Evolutionary conservation across 2,113 vertebrate species (phyloP), one percentile per base, ranked within the genome.

Genomic region (Entomyzon cyanotis): DNA sequence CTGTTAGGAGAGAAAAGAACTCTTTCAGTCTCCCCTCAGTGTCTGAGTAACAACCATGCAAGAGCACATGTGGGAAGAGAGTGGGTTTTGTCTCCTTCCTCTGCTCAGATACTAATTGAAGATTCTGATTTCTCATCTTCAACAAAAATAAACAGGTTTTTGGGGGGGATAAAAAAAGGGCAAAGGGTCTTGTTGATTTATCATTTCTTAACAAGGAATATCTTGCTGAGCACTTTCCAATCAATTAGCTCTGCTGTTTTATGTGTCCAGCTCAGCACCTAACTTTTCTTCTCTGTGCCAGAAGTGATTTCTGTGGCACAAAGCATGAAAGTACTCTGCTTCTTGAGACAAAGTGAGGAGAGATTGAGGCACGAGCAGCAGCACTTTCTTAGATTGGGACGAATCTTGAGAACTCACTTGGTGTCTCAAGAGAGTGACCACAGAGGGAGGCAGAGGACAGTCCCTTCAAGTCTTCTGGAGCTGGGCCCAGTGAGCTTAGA

Each of bases 351-450:
- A 10, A 41, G 10, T 10, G 16, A 65, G 9, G 27, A 91, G 69
- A 70, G 52, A 56, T 1, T 31, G 33, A 70, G 35, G 23, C 39
- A 44, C 0, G 0, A 44, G n/a, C 0, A 17, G 19, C 10, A 81
- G 4, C 6, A 18, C 14, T 47, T 71, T 35, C 5, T 35, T n/a
- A 82, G 28, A 10, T 7, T 76, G 24, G 13, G 37, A 24, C 42
- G 27, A 74, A 12, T 70, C 35, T 20, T 44, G 22, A 68, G 59
- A 18, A 24, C 2, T 11, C 8, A 11, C 12, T 87, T 53, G 42
- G 11, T 79, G 21, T 42, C 18, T 58, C 0, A 0, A 60, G 59
- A 62, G 24, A 74, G 14, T 13, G 39, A 65, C 14, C 27, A 6
- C 6, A 11, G 2, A 24, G 10, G 5, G 8, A 84, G 22, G 17